phyloP scores from a whole-genome alignment of 2,797 vertebrate genomes.

The Tangara arthus region DNA sequence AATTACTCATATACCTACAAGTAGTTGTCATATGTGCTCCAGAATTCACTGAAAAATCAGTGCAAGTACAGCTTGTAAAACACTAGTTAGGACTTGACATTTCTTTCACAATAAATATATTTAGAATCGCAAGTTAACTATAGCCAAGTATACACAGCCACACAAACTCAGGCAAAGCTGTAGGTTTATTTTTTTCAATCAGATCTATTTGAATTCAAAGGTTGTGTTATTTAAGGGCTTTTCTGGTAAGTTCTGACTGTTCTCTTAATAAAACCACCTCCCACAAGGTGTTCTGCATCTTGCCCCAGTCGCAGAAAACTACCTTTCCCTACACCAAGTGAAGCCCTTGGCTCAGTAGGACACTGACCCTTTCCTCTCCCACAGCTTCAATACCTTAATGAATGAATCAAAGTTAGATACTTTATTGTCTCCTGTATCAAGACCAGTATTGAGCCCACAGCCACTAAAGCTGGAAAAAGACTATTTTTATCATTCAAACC shows the following conservation, averaged over 20 bases:
- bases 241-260: not conserved
- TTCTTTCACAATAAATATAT: not conserved
- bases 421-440: not conserved
- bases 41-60: not conserved
- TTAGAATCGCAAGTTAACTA: not conserved
- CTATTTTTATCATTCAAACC: not conserved
- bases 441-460: not conserved
- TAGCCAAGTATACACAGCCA: not conserved
- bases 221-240: not conserved
- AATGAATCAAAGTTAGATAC: not conserved
- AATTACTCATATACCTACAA: not conserved
- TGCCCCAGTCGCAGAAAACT: not conserved
- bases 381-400: not conserved
- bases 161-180: not conserved
- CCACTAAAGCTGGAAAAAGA: not conserved
- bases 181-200: not conserved
- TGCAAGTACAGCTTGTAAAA: not conserved
- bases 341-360: not conserved
- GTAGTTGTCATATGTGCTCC: not conserved
- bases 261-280: not conserved
- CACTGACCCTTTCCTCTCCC: not conserved
- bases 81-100: not conserved
- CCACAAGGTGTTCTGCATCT: not conserved
- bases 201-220: not conserved
- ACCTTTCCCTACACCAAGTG: not conserved